Conservation (phyloP, 2,113 vertebrate genomes). For the Neodontobutis hainanensis region DNA sequence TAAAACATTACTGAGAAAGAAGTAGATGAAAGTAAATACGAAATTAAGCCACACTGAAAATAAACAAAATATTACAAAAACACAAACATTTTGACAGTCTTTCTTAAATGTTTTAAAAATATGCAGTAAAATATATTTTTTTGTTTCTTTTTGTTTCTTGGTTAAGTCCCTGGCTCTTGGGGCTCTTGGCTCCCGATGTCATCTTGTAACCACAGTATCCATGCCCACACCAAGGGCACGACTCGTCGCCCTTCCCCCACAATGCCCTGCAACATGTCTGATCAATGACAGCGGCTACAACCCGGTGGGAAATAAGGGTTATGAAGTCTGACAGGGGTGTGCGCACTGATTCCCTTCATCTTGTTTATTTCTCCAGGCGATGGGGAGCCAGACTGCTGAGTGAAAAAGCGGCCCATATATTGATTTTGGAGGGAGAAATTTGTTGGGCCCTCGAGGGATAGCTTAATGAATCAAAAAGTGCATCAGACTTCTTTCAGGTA, state of each 20-base stretch:
- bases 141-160: too few species aligned
- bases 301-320: constrained; percentile 73
- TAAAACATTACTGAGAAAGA: too few species aligned
- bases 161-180: neutral
- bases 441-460: constrained; percentile 45
- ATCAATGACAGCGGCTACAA: constrained; percentile 56
- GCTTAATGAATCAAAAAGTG: constrained; percentile 70
- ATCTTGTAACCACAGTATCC: constrained; percentile 1
- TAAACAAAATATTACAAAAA: too few species aligned
- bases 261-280: constrained; percentile 45
- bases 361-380: constrained; percentile 71
- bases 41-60: too few species aligned
- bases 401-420: constrained; percentile 58
- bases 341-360: constrained; percentile 64
- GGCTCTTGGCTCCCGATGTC: constrained; percentile 36
- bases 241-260: constrained; percentile 10
- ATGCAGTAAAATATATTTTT: too few species aligned
- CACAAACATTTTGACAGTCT: too few species aligned
- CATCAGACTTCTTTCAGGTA: constrained; percentile 55
- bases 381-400: constrained; percentile 45
- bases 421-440: constrained; percentile 62
- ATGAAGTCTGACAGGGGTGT: constrained; percentile 67
- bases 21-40: too few species aligned
- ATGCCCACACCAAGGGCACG: neutral
- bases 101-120: too few species aligned